Percentiles rank a stretch among this genome's conserved stretches.
Evolutionary conservation across 2,797 vertebrate genomes (phyloP).

Genomic region (Neosilurus hyrtlii): DNA sequence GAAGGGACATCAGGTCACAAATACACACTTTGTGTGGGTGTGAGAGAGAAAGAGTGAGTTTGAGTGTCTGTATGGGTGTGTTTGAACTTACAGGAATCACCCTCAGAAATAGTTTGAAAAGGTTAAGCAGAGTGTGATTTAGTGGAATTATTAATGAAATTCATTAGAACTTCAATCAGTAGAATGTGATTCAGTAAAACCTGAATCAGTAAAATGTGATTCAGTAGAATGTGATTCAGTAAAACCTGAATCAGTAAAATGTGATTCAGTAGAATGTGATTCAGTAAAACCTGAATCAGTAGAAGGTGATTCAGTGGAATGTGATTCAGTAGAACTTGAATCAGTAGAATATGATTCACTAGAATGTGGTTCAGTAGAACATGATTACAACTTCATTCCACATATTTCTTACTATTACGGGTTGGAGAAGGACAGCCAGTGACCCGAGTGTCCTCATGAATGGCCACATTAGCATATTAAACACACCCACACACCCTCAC

Average conservation of each 20-base stretch:
- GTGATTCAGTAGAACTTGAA: no score
- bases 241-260: neutral
- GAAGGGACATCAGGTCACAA: neutral
- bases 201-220: neutral
- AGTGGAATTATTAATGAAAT: neutral
- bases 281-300: neutral
- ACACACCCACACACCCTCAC: conserved; percentile 58
- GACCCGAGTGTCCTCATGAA: conserved; percentile 47
- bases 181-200: neutral
- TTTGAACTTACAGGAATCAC: neutral
- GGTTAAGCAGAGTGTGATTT: neutral
- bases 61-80: neutral
- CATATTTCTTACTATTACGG: conserved; percentile 57
- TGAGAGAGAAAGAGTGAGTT: neutral
- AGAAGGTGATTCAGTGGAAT: neutral
- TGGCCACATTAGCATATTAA: conserved; percentile 72
- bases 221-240: neutral
- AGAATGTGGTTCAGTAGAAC: neutral
- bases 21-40: neutral
- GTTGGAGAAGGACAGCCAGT: conserved; percentile 55
- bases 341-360: neutral
- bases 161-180: neutral
- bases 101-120: neutral
- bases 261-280: neutral
- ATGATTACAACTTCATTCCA: conserved; percentile 55